Evolutionary conservation across 1,140 invertebrate species (phyloP), one percentile per base, ranked within the genome.

Genomic region (Platyscapa corneri): DNA sequence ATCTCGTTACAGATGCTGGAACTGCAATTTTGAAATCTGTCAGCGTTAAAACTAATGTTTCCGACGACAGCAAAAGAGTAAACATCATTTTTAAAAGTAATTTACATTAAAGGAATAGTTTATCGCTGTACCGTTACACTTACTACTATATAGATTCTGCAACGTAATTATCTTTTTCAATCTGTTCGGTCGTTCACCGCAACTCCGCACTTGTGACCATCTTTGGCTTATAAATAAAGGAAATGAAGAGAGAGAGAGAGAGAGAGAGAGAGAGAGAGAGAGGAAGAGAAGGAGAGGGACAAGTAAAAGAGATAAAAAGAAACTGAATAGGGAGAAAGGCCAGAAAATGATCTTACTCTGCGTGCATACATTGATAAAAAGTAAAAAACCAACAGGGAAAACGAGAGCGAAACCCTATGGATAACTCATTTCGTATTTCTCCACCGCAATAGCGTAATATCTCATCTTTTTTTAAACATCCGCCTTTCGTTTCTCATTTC

Each of bases 131-230:
- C 90, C 90, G 90, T 91, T 90, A 91, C 86, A 83, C 74, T 86
- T 88, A 87, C 84, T 87, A 37, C 34, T 78, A 88, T 49, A 23
- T 32, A 46, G 42, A 46, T 12, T 46, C 42, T 12, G 42, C 42
- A 88, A 88, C 89, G 88, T 89, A 89, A 91, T 90, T 91, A 91
- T 90, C 89, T 91, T 91, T 91, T 91, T 91, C 90, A 91, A 91
- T 91, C 90, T 75, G 18, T 34, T 75, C 30, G 87, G 89, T 81
- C 88, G 88, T 88, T 90, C 88, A 88, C 88, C 87, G 78, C 87
- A 87, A 86, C 87, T 87, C 80, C 87, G n/a, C 37, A 85, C 88
- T 89, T 87, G 88, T 90, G 89, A 90, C 89, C 90, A 90, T 90
- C 88, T 91, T 91, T 89, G 90, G 89, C 87, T 83, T 87, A 67